Percentiles rank a stretch among this genome's conserved stretches.
phyloP scores from a whole-genome alignment of 2,113 vertebrate species.

The Setophaga petechia region DNA sequence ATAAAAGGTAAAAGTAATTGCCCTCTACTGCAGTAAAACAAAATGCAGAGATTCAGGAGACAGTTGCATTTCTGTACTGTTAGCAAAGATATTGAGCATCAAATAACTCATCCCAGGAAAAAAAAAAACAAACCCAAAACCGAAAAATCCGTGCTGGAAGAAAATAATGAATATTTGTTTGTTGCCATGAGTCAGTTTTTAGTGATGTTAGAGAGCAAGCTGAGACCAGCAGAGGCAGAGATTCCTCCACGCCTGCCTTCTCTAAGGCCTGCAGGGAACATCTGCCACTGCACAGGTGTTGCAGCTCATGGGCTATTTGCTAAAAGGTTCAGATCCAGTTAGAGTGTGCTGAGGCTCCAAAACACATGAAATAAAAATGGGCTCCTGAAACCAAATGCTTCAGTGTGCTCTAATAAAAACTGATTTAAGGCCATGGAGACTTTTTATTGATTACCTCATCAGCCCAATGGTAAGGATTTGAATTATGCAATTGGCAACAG shows the following conservation, averaged over 20 bases:
- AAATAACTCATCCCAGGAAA: not conserved
- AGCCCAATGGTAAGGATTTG: not conserved
- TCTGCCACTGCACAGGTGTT: not conserved
- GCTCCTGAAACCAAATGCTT: not conserved
- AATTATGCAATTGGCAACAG: not conserved
- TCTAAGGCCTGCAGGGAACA: not conserved
- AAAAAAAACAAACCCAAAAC: not conserved
- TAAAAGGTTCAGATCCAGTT: not conserved
- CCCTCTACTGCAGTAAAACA: not conserved
- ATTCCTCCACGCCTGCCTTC: not conserved
- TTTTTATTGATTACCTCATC: not conserved
- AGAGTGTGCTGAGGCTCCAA: not conserved
- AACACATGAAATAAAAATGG: not conserved
- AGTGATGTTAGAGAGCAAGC: not conserved
- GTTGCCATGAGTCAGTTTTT: not conserved
- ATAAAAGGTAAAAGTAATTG: not conserved
- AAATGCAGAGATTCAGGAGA: not conserved
- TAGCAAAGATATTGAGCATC: not conserved
- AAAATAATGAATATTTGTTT: not conserved
- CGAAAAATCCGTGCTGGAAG: fast-evolving
- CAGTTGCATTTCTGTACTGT: not conserved
- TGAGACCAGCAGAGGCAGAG: not conserved
- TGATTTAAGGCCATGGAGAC: not conserved
- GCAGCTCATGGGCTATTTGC: not conserved
- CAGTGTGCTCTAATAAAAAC: not conserved